Evolutionary conservation across 2,888 invertebrate genomes (phyloP).

Genomic region (Plebejus melissa): DNA sequence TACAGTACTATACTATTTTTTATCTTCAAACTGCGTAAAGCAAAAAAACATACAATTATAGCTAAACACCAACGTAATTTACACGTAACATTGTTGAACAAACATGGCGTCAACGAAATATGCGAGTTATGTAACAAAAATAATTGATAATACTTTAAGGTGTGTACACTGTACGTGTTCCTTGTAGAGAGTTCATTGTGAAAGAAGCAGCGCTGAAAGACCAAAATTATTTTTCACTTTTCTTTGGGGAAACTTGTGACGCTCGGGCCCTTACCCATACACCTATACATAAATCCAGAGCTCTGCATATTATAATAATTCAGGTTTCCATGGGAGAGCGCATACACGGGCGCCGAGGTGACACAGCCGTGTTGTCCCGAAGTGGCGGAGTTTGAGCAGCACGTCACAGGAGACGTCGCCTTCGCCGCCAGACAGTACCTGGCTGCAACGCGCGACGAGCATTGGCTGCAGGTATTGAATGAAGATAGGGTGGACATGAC

Average conservation of each 20-base stretch:
- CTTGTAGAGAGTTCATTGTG: too few species aligned
- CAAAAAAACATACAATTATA: neutral
- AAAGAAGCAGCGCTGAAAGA: too few species aligned
- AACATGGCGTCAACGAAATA: neutral
- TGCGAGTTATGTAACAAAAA: neutral
- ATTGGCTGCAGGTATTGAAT: constrained; percentile 61
- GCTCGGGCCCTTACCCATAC: too few species aligned
- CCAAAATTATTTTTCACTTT: too few species aligned
- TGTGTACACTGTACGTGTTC: too few species aligned
- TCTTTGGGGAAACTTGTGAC: too few species aligned
- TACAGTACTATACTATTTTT: neutral
- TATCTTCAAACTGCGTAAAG: neutral
- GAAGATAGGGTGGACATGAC: neutral
- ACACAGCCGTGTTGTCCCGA: constrained; percentile 80
- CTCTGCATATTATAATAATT: too few species aligned
- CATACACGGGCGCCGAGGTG: constrained; percentile 79
- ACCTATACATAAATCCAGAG: too few species aligned
- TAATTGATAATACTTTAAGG: too few species aligned
- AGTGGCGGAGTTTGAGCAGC: constrained; percentile 77
- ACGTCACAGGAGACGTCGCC: constrained; percentile 78
- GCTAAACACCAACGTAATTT: neutral
- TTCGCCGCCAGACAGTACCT: constrained; percentile 73
- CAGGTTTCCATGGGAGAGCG: constrained; percentile 82
- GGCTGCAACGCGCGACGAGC: constrained; percentile 64
- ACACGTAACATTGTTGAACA: neutral